Conservation (phyloP, 30 jellyfish, hydroid and myxozoan species). For the Chrysaora quinquecirrha region DNA sequence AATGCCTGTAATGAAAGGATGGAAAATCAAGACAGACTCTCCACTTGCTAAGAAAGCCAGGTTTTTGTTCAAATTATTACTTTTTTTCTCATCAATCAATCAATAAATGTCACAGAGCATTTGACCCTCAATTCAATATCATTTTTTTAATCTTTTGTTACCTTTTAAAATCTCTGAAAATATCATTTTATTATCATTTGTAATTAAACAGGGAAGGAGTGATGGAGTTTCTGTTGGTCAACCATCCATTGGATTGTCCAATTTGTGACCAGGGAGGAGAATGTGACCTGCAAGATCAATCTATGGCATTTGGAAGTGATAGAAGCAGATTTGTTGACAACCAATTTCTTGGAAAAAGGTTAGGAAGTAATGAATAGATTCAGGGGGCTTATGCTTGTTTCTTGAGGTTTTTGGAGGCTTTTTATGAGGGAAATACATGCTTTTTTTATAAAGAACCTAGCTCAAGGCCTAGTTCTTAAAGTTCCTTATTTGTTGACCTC, state of each 20-base stretch:
- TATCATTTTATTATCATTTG: too few species aligned
- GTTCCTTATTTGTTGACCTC: too few species aligned
- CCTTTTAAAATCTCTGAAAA: too few species aligned
- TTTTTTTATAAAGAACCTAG: too few species aligned
- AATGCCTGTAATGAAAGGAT: constrained; percentile 99
- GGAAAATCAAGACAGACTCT: constrained; percentile 98
- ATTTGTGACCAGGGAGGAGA: constrained; percentile 99
- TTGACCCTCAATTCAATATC: too few species aligned
- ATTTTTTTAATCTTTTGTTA: too few species aligned
- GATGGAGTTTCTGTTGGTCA: constrained; percentile 96
- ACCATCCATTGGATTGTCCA: constrained; percentile 99
- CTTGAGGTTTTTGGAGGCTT: too few species aligned
- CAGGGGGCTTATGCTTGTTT: too few species aligned
- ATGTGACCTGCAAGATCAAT: constrained; percentile 99
- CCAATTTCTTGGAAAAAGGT: constrained; percentile 93
- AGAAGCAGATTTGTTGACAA: constrained; percentile 97
- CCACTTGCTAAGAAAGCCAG: constrained; percentile 94
- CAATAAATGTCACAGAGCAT: too few species aligned
- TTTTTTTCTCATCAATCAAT: too few species aligned
- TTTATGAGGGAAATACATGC: too few species aligned
- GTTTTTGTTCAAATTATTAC: background rate
- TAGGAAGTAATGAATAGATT: background rate
- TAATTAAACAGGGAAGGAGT: constrained; percentile 90
- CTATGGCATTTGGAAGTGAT: constrained; percentile 99
- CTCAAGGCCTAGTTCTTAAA: too few species aligned